A percentile compares a stretch with the other conserved stretches of the same genome.
Evolutionary conservation across 1,140 invertebrate species (phyloP).

Genomic region (Dermatophagoides farinae): DNA sequence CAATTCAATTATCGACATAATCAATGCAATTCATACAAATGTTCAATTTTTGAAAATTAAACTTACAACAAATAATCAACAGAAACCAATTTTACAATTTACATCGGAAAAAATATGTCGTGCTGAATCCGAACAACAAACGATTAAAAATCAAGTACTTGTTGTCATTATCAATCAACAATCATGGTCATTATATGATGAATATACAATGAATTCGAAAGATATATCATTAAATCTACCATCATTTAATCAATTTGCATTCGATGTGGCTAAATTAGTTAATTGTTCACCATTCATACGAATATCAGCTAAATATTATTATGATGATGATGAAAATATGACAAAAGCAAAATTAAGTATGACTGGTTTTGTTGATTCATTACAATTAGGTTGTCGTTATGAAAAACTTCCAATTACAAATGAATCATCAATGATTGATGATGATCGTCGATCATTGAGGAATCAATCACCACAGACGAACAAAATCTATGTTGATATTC

Average conservation of each 20-base stretch:
- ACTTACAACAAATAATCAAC: background rate
- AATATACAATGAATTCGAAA: background rate
- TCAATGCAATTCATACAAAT: background rate
- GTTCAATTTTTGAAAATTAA: slow-evolving; percentile 1
- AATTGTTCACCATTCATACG: background rate
- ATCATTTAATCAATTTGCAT: background rate
- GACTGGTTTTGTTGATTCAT: no score
- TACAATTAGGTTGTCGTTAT: no score
- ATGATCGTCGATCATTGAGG: background rate
- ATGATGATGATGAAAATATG: no score
- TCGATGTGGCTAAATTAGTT: background rate
- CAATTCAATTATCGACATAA: background rate
- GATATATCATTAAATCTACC: background rate
- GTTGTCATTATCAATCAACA: background rate
- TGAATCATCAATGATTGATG: background rate
- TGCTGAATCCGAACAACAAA: background rate
- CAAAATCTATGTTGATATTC: background rate
- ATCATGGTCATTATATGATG: background rate
- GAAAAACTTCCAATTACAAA: background rate
- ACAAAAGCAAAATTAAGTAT: no score
- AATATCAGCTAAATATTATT: background rate
- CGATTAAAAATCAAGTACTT: background rate
- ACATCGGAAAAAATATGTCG: no score
- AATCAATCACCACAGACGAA: background rate
- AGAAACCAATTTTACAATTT: no score